phyloP scores from a whole-genome alignment of 2,888 invertebrate species.

The Melangyna quadrimaculata region DNA sequence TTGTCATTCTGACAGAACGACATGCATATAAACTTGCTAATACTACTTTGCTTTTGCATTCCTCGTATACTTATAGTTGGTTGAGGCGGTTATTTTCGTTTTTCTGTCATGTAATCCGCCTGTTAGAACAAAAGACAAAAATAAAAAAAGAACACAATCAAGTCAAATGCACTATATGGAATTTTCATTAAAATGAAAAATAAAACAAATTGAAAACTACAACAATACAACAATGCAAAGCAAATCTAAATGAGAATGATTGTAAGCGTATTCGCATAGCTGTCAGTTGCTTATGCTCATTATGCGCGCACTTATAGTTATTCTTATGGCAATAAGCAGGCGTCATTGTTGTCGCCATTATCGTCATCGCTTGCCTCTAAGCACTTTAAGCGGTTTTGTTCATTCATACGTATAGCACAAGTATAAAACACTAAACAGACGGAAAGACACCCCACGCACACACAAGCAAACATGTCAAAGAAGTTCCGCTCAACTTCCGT shows the following conservation, averaged over 20 bases:
- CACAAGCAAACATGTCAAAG: constrained; percentile 6
- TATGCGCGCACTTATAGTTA: constrained; percentile 44
- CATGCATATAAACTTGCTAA: constrained; percentile 39
- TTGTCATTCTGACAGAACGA: constrained; percentile 23
- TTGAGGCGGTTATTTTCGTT: constrained; percentile 37
- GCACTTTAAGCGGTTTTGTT: constrained; percentile 53
- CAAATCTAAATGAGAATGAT: constrained; percentile 40
- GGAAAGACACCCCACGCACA: constrained; percentile 41
- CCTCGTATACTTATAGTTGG: background rate
- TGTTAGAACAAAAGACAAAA: constrained; percentile 40
- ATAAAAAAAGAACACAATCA: background rate
- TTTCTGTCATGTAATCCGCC: constrained; percentile 58
- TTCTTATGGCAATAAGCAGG: constrained; percentile 39
- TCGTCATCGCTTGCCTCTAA: constrained; percentile 6
- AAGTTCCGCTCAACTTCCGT: constrained; percentile 58
- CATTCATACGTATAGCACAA: constrained; percentile 39
- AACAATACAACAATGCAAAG: background rate
- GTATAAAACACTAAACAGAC: background rate
- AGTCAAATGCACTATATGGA: constrained; percentile 39
- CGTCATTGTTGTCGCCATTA: background rate
- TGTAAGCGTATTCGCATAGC: background rate
- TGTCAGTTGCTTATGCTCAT: constrained; percentile 52
- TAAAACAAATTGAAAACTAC: background rate
- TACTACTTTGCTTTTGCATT: constrained; percentile 38
- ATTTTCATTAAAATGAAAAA: constrained; percentile 24